phyloP scores from a whole-genome alignment of 2,797 vertebrate species.

The Jordanella pulchra region DNA sequence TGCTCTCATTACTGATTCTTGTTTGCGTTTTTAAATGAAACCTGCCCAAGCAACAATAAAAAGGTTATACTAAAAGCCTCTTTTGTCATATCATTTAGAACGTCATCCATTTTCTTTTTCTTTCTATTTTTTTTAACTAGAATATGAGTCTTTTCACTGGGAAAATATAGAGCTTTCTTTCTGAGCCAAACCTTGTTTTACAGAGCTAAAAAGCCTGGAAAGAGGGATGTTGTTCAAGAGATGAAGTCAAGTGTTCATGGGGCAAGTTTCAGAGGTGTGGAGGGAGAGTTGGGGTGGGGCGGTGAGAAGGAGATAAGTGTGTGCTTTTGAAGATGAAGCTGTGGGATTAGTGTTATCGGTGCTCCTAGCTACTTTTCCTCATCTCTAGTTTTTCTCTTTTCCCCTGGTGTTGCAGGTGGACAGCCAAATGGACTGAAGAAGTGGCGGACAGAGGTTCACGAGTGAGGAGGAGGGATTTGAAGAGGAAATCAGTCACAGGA shows the following conservation, averaged over 20 bases:
- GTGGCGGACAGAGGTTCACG: slow-evolving; percentile 38
- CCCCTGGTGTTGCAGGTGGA: slow-evolving; percentile 79
- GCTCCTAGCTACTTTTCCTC: slow-evolving; percentile 58
- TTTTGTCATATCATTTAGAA: slow-evolving; percentile 14
- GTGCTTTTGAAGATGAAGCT: slow-evolving; percentile 77
- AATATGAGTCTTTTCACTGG: neutral
- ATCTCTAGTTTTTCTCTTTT: slow-evolving; percentile 59
- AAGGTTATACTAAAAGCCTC: slow-evolving; percentile 13
- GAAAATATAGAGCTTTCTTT: neutral
- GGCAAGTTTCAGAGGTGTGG: slow-evolving; percentile 55
- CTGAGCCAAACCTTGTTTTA: slow-evolving; percentile 11
- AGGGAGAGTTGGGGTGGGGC: slow-evolving; percentile 28
- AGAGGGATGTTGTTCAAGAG: slow-evolving; percentile 37
- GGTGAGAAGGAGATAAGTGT: slow-evolving; percentile 58
- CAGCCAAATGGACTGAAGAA: slow-evolving; percentile 70
- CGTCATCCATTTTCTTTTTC: slow-evolving; percentile 16
- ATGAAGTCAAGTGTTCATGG: slow-evolving; percentile 53
- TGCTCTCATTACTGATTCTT: neutral
- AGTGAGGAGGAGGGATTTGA: slow-evolving; percentile 31
- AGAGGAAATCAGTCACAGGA: slow-evolving; percentile 20
- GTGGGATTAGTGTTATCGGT: slow-evolving; percentile 77
- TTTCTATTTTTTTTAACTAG: neutral
- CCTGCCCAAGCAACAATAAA: slow-evolving; percentile 2
- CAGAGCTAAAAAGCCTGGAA: slow-evolving; percentile 13
- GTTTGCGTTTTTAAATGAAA: slow-evolving; percentile 1